Base-by-base conservation (phyloP, 2,797 vertebrate genomes). In the Lagocephalus sceleratus region DNA sequence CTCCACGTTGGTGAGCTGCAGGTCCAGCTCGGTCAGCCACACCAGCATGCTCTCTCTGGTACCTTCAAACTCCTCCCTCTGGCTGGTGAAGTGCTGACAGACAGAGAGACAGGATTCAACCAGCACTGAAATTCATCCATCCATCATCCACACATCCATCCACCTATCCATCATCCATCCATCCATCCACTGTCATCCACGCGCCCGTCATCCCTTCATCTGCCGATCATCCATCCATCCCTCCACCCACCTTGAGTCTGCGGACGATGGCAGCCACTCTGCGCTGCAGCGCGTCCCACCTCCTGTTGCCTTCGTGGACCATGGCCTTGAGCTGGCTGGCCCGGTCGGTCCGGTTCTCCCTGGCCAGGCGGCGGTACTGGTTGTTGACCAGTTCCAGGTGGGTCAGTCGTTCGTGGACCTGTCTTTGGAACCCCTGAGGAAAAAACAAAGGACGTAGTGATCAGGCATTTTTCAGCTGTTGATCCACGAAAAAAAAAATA, bases 1-100 rank as follows among this genome's bases (percentile, higher is more conserved):
- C 9, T 98, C 97, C 35, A 98, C 94, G 0, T 96, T 95, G 54
- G 95, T 98, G 60, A 98, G 93, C 84, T 98, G 94, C 42, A 98
- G 87, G 83, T 98, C 96, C 86, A 98, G 93, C 79, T 99, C 94
- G 0, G 96, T 98, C 52, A 99, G 92, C 96, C 96, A 99, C 51
- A 96, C 91, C 54, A 96, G 79, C 71, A 98, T 92, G 80, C 88
- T 90, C 54, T 96, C 92, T 49, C 94, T 90, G 0, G 90, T 94
- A 12, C 88, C 88, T 70, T 97, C 95, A 68, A 99, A 99, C 11
- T 97, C 95, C 57, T 99, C 96, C 82, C 95, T 90, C 66, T 95
- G 93, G 40, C 86, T 88, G 49, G 92, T 96, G 64, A 98, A 98
- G 71, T 97, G 86, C 97, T 99, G 73, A 2, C 12, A 32, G 20